These are phyloP conservation scores for Podocnemis expansa DNA, from an alignment of 2,113 vertebrate species.

Conservation along the genomic window DNA sequence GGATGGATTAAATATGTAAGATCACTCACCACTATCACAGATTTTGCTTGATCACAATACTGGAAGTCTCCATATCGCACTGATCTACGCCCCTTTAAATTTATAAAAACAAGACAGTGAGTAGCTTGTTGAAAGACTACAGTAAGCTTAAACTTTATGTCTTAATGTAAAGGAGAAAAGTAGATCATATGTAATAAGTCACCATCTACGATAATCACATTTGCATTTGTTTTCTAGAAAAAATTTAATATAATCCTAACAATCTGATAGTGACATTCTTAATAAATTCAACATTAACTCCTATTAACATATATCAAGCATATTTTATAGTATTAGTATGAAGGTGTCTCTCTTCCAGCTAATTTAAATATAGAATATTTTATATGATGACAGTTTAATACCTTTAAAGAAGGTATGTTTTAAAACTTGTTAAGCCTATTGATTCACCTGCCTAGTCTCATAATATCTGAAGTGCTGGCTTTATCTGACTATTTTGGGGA, in stretches of 20 bases:
- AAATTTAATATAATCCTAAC: neutral
- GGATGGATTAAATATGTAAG: neutral
- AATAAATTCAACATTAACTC: neutral
- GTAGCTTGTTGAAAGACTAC: neutral
- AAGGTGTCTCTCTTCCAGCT: neutral
- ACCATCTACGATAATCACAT: neutral
- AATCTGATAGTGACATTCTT: neutral
- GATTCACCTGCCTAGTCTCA: neutral
- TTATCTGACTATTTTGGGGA: neutral
- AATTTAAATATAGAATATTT: neutral
- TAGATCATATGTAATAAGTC: neutral
- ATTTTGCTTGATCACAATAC: slow-evolving; percentile 96
- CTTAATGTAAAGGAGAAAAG: neutral
- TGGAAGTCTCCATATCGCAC: slow-evolving; percentile 95
- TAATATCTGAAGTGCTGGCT: neutral
- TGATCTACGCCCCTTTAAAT: slow-evolving; percentile 90
- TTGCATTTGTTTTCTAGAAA: neutral
- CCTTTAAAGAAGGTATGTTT: neutral
- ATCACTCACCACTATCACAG: slow-evolving; percentile 94
- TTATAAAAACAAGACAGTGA: neutral
- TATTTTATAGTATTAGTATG: no score
- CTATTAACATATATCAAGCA: no score
- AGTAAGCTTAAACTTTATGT: neutral
- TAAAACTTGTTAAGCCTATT: neutral
- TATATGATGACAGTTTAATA: neutral